phyloP scores from a whole-genome alignment of 2,113 vertebrate species.

The Accipiter virgatus region DNA sequence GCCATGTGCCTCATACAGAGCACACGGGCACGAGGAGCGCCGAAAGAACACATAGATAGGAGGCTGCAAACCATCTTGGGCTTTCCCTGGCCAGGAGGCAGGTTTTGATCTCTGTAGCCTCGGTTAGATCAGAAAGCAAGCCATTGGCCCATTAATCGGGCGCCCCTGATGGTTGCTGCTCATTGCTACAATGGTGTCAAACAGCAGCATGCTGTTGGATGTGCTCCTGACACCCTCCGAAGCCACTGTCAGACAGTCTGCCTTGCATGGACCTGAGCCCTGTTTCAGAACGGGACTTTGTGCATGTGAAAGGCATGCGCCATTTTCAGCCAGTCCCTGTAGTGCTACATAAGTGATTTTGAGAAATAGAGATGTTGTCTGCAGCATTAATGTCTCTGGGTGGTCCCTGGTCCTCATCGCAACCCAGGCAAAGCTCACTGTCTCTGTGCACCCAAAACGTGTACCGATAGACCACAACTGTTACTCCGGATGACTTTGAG shows the following conservation, averaged over 20 bases:
- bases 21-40: rapidly evolving
- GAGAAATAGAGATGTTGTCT: neutral
- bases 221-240: neutral
- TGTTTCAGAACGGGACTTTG: rapidly evolving
- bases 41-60: neutral
- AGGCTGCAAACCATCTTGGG: neutral
- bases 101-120: neutral
- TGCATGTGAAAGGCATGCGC: neutral
- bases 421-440: neutral
- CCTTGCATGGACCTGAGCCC: neutral
- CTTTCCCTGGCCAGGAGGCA: neutral
- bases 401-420: neutral
- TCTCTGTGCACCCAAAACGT: neutral
- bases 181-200: rapidly evolving
- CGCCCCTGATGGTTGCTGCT: neutral
- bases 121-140: neutral
- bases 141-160: rapidly evolving
- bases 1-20: neutral
- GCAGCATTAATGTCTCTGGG: neutral
- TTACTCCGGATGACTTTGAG: neutral
- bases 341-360: neutral
- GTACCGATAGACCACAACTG: too few relatives aligned
- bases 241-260: neutral
- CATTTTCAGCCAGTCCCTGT: neutral
- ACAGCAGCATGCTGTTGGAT: neutral